These are phyloP conservation scores for Lampropteryx suffumata DNA, from an alignment of 2,888 invertebrate genomes.

Conservation along the genomic window DNA sequence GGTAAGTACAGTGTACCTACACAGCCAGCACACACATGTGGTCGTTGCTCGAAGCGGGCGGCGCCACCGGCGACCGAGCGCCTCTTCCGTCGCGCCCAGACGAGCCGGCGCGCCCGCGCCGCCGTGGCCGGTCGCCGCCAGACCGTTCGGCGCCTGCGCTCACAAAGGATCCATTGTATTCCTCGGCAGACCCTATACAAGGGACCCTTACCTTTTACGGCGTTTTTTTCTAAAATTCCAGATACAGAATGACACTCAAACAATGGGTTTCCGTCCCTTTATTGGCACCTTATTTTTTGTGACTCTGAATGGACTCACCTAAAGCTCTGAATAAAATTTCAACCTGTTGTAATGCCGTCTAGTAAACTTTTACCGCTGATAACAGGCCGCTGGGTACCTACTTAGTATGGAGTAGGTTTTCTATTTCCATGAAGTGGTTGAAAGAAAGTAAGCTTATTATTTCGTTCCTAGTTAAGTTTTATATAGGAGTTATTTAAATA, in stretches of 20 bases:
- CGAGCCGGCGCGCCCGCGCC: conserved; percentile 52
- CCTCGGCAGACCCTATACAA: conserved; percentile 65
- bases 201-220: conserved; percentile 63
- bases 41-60: background rate
- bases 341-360: conserved; percentile 68
- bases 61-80: conserved; percentile 14
- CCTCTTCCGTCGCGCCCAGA: conserved; percentile 42
- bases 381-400: too few relatives aligned
- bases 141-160: conserved; percentile 79
- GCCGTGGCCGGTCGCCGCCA: conserved; percentile 48
- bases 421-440: too few relatives aligned
- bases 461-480: too few relatives aligned
- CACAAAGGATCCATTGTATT: conserved; percentile 80
- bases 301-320: conserved; percentile 69
- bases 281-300: conserved; percentile 82
- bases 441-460: too few relatives aligned
- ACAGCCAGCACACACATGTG: conserved; percentile 19
- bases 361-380: conserved; percentile 42
- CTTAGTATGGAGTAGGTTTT: too few relatives aligned
- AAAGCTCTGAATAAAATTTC: conserved; percentile 67
- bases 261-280: conserved; percentile 83
- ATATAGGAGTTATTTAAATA: too few relatives aligned
- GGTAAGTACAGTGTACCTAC: conserved; percentile 7
- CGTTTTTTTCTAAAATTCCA: conserved; percentile 73
- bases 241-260: conserved; percentile 77